These are phyloP conservation scores for Adelognathus sp. DNA, from an alignment of 2,888 invertebrate species.

Conservation along the genomic window DNA sequence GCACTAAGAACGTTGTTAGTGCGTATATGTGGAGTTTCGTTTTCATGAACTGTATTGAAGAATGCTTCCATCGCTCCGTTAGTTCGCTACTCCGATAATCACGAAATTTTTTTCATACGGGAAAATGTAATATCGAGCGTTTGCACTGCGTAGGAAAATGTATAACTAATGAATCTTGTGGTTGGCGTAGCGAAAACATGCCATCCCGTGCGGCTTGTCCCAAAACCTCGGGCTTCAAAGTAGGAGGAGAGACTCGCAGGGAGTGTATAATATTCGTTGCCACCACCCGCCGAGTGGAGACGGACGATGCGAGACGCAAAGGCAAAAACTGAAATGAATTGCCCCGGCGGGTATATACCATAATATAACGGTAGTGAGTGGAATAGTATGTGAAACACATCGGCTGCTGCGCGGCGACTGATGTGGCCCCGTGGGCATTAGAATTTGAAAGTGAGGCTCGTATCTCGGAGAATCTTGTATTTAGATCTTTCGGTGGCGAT, in stretches of 20 bases:
- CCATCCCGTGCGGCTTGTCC: background rate
- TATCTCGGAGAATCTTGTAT: slow-evolving; percentile 56
- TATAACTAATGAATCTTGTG: slow-evolving; percentile 40
- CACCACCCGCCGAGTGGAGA: slow-evolving; percentile 26
- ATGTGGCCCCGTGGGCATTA: slow-evolving; percentile 47
- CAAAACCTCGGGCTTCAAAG: slow-evolving; percentile 16
- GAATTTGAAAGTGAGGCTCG: slow-evolving; percentile 53
- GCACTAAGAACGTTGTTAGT: too few relatives aligned
- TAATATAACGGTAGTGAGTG: slow-evolving; percentile 42
- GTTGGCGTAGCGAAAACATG: slow-evolving; percentile 17
- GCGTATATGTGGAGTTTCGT: background rate
- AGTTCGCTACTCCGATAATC: too few relatives aligned
- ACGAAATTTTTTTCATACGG: background rate
- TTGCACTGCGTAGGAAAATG: background rate
- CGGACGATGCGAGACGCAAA: slow-evolving; percentile 26
- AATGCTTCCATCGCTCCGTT: too few relatives aligned
- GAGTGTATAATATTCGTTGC: slow-evolving; percentile 37
- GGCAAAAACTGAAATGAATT: slow-evolving; percentile 31
- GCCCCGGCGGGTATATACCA: slow-evolving; percentile 19
- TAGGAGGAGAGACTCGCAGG: slow-evolving; percentile 21
- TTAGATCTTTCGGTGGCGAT: slow-evolving; percentile 56
- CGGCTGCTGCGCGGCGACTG: slow-evolving; percentile 26
- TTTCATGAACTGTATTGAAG: background rate
- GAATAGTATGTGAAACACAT: slow-evolving; percentile 46
- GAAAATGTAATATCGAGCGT: slow-evolving; percentile 16